Evolutionary conservation across 2,797 vertebrate species (phyloP), one percentile per base, ranked within the genome.

Genomic region (Peromyscus aztecus): DNA sequence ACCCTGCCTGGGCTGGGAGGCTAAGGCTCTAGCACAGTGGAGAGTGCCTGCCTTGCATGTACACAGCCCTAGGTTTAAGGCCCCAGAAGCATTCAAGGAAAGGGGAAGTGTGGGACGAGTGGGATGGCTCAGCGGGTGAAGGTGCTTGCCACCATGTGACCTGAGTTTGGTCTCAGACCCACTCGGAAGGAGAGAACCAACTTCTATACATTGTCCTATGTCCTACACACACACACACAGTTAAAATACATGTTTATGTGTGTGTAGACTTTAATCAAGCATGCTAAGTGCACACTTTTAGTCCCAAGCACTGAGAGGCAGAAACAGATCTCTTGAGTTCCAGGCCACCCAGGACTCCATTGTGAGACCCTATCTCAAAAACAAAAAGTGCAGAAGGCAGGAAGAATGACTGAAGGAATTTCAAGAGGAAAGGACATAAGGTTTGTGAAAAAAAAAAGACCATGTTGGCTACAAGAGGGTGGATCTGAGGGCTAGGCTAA

Each of bases 361-460:
- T 67, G 31, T 52, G 31, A 85, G 31, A 85, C 40, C 19, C 43
- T 31, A 14, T 16, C 37, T 17, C 9, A 59, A 61, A 61, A 83
- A 80, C 73, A 91, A 37, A 52, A 52, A n/a, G 40, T 89, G 75
- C 85, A 80, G 81, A 83, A 83, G 89, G 59, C 63, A 91, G 55
- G 31, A 69, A 84, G 52, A 87, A 65, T 76, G 75, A 63, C 7
- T 55, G 61, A 86, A 89, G 59, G 49, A 52, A 77, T 75, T 94
- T 90, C 80, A 90, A 89, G 46, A 90, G 57, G 57, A 77, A 94
- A 96, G 61, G 89, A 84, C 8, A 6, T 78, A 78, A 82, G 83
- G 80, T 92, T 24, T 93, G 49, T 78, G 21, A 81, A 57, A 91
- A 81, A 57, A 91, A 92, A 90, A 92, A 87, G 46, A 92, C 80